Evolutionary conservation across 2,888 invertebrate genomes (phyloP), one percentile per base, ranked within the genome.

Genomic region (Tinea pellionella): DNA sequence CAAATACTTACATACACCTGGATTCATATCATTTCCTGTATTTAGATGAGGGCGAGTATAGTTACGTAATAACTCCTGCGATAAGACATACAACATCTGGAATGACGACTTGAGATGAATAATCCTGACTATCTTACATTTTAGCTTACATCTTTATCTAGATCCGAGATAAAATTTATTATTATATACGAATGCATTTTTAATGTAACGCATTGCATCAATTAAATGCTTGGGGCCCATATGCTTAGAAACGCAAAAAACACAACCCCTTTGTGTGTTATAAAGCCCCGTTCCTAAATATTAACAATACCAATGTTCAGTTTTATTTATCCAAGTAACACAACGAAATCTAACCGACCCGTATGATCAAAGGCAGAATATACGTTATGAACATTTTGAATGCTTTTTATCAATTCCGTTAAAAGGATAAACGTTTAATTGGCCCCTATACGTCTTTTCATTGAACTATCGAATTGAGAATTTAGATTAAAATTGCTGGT

Each of bases 371-470:
- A 32, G 30, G 30, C 13, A 32, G 2, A n/a, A 29, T 15, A 29
- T 57, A 32, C 32, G 32, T 32, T 30, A 24, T 18, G 24, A 24
- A 55, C 55, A 72, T 77, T 77, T 80, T 80, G 71, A 83, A 77
- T 82, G 74, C 86, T 79, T 87, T 87, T 86, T 85, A 86, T 85
- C 86, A 86, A 87, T 87, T 87, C 76, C 70, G 83, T 85, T 86
- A 87, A 87, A 80, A 77, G 86, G 86, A 86, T 87, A 86, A 87
- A 85, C 83, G 86, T 85, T 81, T 85, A 85, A 87, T 87, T 85
- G 87, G 85, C 86, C 86, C 85, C 83, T 79, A 86, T 86, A 70
- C 71, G 70, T 78, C 71, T 74, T 78, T 75, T 71, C 67, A 72
- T 70, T 68, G 69, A 77, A 78, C 80, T 79, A 80, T 82, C 72